Conservation (phyloP, 53 echinoderm and acorn worm genomes). For the Antedon mediterranea region DNA sequence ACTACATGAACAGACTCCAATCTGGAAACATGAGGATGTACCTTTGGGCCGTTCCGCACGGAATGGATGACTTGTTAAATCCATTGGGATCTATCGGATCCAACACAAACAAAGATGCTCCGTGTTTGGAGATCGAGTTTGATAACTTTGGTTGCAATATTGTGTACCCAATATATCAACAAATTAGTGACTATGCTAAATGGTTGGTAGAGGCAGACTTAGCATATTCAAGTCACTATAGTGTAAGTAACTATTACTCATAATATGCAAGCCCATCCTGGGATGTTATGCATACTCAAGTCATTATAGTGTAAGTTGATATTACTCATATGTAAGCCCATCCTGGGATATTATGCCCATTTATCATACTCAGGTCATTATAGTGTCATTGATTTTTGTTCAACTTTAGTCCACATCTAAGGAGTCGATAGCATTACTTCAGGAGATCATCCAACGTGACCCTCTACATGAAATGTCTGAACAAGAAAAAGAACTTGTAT, state of each 20-base stretch:
- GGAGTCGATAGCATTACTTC: constrained; percentile 43
- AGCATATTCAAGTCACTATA: background rate
- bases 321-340: no score
- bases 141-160: constrained; percentile 60
- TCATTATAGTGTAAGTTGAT: no score
- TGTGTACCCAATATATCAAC: constrained; percentile 60
- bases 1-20: constrained; percentile 91
- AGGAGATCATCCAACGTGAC: constrained; percentile 70
- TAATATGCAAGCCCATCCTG: no score
- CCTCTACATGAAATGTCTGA: constrained; percentile 92
- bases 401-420: background rate
- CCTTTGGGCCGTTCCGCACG: constrained; percentile 94
- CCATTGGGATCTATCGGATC: constrained; percentile 92
- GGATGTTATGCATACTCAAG: no score
- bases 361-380: no score
- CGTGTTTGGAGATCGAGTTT: constrained; percentile 91
- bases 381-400: background rate
- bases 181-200: constrained; percentile 60
- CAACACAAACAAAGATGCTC: constrained; percentile 90
- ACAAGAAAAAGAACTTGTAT: constrained; percentile 88
- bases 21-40: constrained; percentile 85
- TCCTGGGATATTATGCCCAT: no score
- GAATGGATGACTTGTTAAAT: constrained; percentile 70
- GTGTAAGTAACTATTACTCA: no score
- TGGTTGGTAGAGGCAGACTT: constrained; percentile 11